phyloP scores from a whole-genome alignment of 2,113 vertebrate genomes.

The Anseranas semipalmata region DNA sequence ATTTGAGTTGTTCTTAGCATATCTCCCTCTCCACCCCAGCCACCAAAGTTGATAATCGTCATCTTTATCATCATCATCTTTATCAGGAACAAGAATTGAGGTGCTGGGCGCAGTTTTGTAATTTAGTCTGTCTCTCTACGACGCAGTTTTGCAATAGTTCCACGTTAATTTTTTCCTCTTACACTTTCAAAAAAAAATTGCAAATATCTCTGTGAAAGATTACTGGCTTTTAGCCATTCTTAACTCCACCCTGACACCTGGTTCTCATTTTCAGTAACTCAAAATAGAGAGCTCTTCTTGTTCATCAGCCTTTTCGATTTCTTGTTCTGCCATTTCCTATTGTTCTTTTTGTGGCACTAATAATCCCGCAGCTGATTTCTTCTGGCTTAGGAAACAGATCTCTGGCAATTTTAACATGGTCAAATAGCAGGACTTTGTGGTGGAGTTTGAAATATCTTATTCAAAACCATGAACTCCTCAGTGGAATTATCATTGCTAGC shows the following conservation, averaged over 20 bases:
- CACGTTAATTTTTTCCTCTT: background rate
- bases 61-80: background rate
- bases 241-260: background rate
- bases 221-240: background rate
- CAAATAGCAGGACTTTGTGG: background rate
- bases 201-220: background rate
- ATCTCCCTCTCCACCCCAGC: background rate
- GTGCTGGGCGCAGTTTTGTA: background rate
- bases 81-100: background rate
- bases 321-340: background rate
- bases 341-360: background rate
- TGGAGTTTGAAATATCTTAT: background rate
- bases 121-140: background rate
- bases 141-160: background rate
- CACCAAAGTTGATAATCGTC: accelerated
- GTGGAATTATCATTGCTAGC: background rate
- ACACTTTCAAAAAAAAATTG: background rate
- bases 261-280: background rate
- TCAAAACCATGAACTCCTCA: background rate
- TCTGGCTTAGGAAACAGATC: background rate
- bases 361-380: background rate
- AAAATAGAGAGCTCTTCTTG: background rate
- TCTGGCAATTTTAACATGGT: background rate
- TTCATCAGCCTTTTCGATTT: background rate
- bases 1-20: background rate